Percentiles rank a stretch among this genome's conserved stretches.
Evolutionary conservation across 2,888 invertebrate genomes (phyloP).

Genomic region (Ophion ventricosus): DNA sequence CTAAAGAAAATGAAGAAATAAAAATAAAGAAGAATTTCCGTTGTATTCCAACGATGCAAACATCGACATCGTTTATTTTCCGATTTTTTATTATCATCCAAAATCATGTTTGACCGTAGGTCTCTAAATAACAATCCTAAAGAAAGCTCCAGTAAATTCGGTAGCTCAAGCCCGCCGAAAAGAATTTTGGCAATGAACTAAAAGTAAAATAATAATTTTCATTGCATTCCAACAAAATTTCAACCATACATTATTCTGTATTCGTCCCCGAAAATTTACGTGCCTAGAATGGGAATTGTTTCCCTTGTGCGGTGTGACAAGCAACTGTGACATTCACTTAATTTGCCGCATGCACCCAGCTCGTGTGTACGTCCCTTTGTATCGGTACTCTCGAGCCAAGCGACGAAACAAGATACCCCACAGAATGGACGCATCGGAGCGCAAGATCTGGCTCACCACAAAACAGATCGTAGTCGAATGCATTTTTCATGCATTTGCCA

Average conservation of each 20-base stretch:
- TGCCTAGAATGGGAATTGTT: neutral
- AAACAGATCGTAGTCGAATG: neutral
- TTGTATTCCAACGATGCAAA: no score
- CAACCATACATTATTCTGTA: neutral
- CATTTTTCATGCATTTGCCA: neutral
- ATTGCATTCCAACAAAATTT: neutral
- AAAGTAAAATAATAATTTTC: neutral
- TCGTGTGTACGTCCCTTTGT: neutral
- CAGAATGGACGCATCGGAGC: neutral
- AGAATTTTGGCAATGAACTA: neutral
- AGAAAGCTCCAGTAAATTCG: neutral
- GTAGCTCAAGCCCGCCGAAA: neutral
- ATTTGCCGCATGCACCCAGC: neutral
- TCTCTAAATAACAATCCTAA: neutral
- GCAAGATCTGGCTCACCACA: neutral
- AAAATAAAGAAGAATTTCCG: no score
- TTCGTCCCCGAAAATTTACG: neutral
- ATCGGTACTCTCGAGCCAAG: neutral
- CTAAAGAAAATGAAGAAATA: no score
- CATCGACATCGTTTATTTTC: no score
- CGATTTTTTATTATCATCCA: neutral
- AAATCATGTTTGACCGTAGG: neutral
- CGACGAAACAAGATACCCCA: neutral
- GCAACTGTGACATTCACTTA: neutral
- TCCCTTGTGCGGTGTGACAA: neutral